Conservation (phyloP, 2,113 vertebrate species). For the Gobiocypris rarus region DNA sequence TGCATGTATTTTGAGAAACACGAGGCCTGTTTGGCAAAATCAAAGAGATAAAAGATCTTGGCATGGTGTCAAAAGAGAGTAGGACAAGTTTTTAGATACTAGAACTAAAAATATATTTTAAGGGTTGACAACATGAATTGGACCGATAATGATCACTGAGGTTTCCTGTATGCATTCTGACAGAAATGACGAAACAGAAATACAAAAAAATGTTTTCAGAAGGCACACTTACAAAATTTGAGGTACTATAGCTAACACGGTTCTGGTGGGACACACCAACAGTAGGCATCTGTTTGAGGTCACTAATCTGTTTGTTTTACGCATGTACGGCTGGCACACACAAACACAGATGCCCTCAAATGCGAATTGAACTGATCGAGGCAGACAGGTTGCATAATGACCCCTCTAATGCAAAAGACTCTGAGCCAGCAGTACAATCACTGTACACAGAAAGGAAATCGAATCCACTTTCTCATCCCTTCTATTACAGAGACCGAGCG, state of each 20-base stretch:
- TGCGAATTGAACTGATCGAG: constrained; percentile 14
- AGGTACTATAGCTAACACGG: background rate
- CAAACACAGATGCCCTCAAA: constrained; percentile 21
- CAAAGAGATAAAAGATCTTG: background rate
- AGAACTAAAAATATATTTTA: background rate
- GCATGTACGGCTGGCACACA: constrained; percentile 28
- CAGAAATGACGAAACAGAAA: background rate
- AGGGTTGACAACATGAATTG: background rate
- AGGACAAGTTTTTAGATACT: constrained; percentile 18
- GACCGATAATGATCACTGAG: background rate
- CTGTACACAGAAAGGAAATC: constrained; percentile 23
- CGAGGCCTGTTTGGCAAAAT: background rate
- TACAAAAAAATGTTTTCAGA: background rate
- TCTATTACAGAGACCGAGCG: background rate
- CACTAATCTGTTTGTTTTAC: constrained; percentile 37
- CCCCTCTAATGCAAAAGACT: background rate
- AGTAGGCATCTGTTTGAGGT: constrained; percentile 31
- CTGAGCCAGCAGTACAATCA: constrained; percentile 23
- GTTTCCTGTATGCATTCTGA: background rate
- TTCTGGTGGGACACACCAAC: constrained; percentile 27
- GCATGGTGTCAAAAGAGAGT: background rate
- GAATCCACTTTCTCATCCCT: constrained; percentile 4
- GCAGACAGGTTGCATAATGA: constrained; percentile 36
- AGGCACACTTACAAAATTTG: background rate
- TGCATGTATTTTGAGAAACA: constrained; percentile 16